Base-by-base conservation (phyloP, 2,888 invertebrate genomes). In the Cataglyphis altisquamis region DNA sequence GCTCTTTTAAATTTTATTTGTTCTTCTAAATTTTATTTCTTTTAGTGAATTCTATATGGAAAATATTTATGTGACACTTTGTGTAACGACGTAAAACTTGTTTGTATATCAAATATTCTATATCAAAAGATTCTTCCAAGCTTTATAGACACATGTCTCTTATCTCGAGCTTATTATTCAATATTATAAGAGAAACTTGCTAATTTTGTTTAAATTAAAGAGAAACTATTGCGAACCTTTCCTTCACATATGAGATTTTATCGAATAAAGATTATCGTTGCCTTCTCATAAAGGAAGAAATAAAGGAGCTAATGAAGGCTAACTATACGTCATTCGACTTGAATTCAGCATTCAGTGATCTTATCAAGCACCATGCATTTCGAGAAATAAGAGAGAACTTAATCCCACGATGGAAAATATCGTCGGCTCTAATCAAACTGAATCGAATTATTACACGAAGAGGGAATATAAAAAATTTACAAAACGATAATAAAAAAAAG, bases 241-340 rank as follows among this genome's bases (percentile, higher is more conserved):
- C 25, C 70, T 80, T 12, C 8, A n/a, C 48, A n/a, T 48, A 18
- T 70, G 45, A 70, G 60, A 77, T 55, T 77, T 67, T 29, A 57
- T 15, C 77, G 67, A 70, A 70, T 60, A 80, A 25, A 80, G 18
- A 80, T 80, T 70, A 80, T 29, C 41, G 41, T 68, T 60, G 15
- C 8, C 60, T 80, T 45, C 60, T 60, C 36, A n/a, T 45, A 21
- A n/a, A 70, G 78, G 32, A 78, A 70, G 70, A 45, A 70, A 68
- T 60, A 57, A 70, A 52, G 18, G 60, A 45, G 60, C 45, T 78
- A 70, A 70, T 70, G 45, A 68, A 12, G 70, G 60, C 70, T 78
- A 78, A 78, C 45, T 70, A 78, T 45, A 78, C 57, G 60, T 60
- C 60, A 70, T 70, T 60, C 78, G 70, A 70, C 32, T 60, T 45